A percentile compares a stretch with the other conserved stretches of the same genome.
phyloP scores from a whole-genome alignment of 2,888 invertebrate species.

The Polydrusus tereticollis region DNA sequence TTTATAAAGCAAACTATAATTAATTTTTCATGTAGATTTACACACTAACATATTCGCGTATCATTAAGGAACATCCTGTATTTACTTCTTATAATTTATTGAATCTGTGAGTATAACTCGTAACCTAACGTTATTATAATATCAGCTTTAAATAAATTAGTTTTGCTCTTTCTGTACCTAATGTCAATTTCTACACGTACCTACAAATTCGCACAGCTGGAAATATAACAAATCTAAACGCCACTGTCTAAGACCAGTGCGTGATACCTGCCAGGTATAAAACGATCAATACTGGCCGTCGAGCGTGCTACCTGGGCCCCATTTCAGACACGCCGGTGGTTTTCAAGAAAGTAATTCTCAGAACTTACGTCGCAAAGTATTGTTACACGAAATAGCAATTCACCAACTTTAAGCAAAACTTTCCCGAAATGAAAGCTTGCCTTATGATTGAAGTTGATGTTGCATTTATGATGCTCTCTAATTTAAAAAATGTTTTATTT shows the following conservation, averaged over 20 bases:
- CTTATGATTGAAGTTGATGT: slow-evolving; percentile 13
- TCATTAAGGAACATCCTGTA: no score
- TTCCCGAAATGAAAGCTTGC: slow-evolving; percentile 15
- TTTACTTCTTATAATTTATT: no score
- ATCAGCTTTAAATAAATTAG: no score
- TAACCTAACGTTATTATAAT: no score
- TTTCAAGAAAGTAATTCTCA: slow-evolving; percentile 35
- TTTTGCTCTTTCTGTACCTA: no score
- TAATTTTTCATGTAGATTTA: no score
- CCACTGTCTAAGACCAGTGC: slow-evolving; percentile 33
- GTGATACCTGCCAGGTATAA: slow-evolving; percentile 55
- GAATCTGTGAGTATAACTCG: no score
- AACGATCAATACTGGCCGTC: slow-evolving; percentile 55
- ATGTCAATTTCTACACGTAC: no score
- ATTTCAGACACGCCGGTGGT: slow-evolving; percentile 14
- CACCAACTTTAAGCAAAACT: slow-evolving; percentile 33
- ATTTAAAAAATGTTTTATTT: not conserved
- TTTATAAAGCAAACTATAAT: no score
- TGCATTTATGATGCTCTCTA: not conserved
- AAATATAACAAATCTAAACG: no score
- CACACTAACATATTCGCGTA: no score
- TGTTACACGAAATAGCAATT: slow-evolving; percentile 41
- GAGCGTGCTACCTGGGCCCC: slow-evolving; percentile 44
- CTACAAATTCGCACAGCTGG: no score
- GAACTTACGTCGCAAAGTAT: slow-evolving; percentile 20